Evolutionary conservation across 2,113 vertebrate species (phyloP), one percentile per base, ranked within the genome.

Genomic region (Cyrtonyx montezumae): DNA sequence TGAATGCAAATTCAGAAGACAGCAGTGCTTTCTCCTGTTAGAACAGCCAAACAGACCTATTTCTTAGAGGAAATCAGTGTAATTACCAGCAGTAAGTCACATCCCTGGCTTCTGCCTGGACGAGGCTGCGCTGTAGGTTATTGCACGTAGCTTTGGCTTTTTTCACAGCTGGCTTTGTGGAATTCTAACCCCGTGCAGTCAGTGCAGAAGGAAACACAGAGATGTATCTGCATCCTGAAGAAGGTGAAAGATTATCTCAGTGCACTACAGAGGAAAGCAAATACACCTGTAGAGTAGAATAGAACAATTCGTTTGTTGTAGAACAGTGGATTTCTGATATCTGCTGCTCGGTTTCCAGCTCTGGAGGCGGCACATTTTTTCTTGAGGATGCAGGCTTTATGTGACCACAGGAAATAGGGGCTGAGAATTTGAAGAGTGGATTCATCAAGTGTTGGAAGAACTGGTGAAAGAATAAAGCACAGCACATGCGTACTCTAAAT

Each of bases 261-360:
- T 67, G 59, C 32, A 63, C 42, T 91, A 89, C 94, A 83, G 55
- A 36, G 49, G n/a, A 79, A 79, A 92, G 69, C 56, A 90, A 88
- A 90, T 48, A 26, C 43, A 90, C n/a, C 45, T 65, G 15, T 89
- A 16, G 49, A 26, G 14, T 14, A 14, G 14, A 45, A 15, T 5
- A 59, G 76, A 69, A 79, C 10, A 76, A 70, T 77, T 45, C 28
- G 42, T 81, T 81, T 86, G 22, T 19, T 68, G 63, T 69, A 32
- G 51, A 58, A 56, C 69, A 36, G 2, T 70, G 65, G 55, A 78
- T 30, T 25, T 26, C 68, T 12, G 2, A 14, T 28, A 3, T 28
- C 7, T 36, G 42, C n/a, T 10, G 11, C 32, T 62, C 68, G 6
- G 22, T 48, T 79, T 81, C 74, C 37, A 59, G n/a, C 69, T 88